Evolutionary conservation across 2,797 vertebrate species (phyloP), one percentile per base, ranked within the genome.

Genomic region (Emydoidea blandingii): DNA sequence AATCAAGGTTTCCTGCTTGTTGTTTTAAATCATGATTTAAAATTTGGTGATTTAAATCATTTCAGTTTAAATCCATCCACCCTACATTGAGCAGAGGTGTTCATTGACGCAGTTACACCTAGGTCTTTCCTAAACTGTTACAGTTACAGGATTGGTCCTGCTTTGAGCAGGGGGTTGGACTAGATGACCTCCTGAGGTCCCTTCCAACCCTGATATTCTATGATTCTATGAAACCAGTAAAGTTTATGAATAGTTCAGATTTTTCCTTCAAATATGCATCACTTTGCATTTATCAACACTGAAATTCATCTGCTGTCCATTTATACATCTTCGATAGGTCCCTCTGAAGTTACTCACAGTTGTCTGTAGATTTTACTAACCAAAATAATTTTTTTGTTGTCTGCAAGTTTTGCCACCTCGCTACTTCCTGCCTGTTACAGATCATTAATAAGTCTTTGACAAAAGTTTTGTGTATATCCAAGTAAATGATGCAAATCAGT

Each of bases 401-500:
- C 18, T 79, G 52, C 16, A 3, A 50, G 62, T 82, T 56, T 47
- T 89, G 68, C n/a, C 9, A 3, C 62, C 37, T 79, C 74, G 56
- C 41, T 31, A 49, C n/a, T 11, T 23, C 27, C 2, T 18, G 18
- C 52, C 23, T 78, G 49, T 34, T 80, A 37, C 52, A 25, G 52
- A 21, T 6, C 47, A 15, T 47, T 21, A 47, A 54, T 54, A 85
- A 49, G 54, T 65, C 49, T 41, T 34, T 68, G 37, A 2, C 7
- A 31, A 65, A 49, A 25, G 34, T 16, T 41, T 83, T 59, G 44
- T n/a, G 79, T 5, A 5, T 1, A 14, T 37, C 50, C n/a, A 29
- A 68, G 37, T 5, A 54, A 14, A 49, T 37, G 14, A 21, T 53
- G n/a, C 18, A 0, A 1, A 0, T 54, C 0, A 0, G 34, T 68